Evolutionary conservation across 2,797 vertebrate species (phyloP), one percentile per base, ranked within the genome.

Genomic region (Coregonus ussuriensis): DNA sequence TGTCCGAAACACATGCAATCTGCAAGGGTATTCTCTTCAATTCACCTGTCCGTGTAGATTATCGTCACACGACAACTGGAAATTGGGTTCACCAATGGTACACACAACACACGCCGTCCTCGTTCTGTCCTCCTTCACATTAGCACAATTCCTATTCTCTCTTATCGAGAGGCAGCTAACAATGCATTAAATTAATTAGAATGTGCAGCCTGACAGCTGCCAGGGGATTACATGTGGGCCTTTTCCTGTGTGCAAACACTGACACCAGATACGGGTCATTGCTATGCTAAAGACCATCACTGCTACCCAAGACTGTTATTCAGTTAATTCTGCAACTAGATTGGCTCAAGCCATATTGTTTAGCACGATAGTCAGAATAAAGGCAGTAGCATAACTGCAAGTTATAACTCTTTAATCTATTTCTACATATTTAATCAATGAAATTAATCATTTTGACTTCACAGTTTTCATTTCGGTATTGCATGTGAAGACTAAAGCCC

Each of bases 41-140:
- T 71, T 77, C 72, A 74, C 54, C 56, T 71, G 75, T 74, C 75
- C 29, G 5, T 18, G 25, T 13, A 33, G 41, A 65, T 74, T 74
- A 74, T 33, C 33, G 14, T 77, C 59, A 72, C 76, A n/a, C 3
- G 31, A 74, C 47, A 62, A 41, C 16, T 37, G 68, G 41, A 35
- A 25, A 21, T 18, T 14, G 29, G 25, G 47, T 15, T 21, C 41
- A 66, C 72, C 35, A 56, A 6, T 75, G 51, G 51, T 15, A 69
- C 47, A 59, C 52, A 71, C 41, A 53, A 6, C 69, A 29, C 41
- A 4, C n/a, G 1, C 21, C 11, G n/a, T 53, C 47, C 47, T 71
- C n/a, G 5, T 51, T 11, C 69, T 52, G 69, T 51, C 41, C 41
- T 52, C 47, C 3, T n/a, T 41, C 68, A 59, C n/a, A 1, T 77